Evolutionary conservation across 1,140 invertebrate genomes (phyloP).

Genomic region (Camponotus pennsylvanicus): DNA sequence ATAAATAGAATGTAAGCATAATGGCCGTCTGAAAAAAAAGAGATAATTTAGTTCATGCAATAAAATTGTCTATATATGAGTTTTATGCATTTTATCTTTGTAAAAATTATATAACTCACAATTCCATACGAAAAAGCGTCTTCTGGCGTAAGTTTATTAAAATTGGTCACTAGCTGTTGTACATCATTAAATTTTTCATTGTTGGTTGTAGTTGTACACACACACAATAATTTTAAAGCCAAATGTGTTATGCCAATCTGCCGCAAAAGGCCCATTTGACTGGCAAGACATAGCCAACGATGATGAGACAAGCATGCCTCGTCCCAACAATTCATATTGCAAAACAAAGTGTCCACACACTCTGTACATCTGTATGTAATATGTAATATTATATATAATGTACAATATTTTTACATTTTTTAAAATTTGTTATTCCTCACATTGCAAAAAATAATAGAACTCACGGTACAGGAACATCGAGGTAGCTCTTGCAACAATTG

Average conservation of each 20-base stretch:
- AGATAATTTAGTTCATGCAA: slow-evolving; percentile 50
- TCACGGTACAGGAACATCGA: slow-evolving; percentile 85
- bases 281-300: slow-evolving; percentile 91
- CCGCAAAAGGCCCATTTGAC: slow-evolving; percentile 88
- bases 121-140: slow-evolving; percentile 85
- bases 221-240: slow-evolving; percentile 89
- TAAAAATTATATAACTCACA: slow-evolving; percentile 78
- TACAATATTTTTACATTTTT: background rate
- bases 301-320: slow-evolving; percentile 89
- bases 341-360: slow-evolving; percentile 90
- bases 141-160: slow-evolving; percentile 81
- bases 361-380: slow-evolving; percentile 87
- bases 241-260: slow-evolving; percentile 93
- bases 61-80: background rate
- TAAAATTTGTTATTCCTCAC: background rate
- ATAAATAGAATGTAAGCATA: slow-evolving; percentile 87
- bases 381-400: too few species aligned
- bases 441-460: slow-evolving; percentile 63
- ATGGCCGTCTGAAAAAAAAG: slow-evolving; percentile 87
- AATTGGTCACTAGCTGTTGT: slow-evolving; percentile 83
- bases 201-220: slow-evolving; percentile 81
- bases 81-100: slow-evolving; percentile 63
- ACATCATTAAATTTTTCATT: slow-evolving; percentile 80
- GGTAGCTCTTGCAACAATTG: slow-evolving; percentile 85
- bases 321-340: slow-evolving; percentile 88